Evolutionary conservation across 64 coral and sea anemone species (phyloP).

Genomic region (Montipora efflorescens): DNA sequence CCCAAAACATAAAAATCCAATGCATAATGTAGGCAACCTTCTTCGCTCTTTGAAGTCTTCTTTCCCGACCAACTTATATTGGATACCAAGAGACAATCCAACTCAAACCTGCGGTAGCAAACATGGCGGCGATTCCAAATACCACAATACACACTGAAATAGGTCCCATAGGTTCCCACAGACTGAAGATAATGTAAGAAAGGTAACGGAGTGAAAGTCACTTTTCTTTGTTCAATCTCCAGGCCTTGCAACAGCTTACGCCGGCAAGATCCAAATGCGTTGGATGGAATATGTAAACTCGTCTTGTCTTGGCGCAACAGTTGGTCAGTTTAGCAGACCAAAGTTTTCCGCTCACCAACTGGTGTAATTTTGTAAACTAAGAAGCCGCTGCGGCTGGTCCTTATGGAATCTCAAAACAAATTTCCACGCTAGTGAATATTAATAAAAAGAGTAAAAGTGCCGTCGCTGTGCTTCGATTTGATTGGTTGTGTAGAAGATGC

Average conservation of each 20-base stretch:
- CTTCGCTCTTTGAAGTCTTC: too few species aligned
- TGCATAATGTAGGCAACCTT: not conserved
- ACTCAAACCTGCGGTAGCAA: slow-evolving; percentile 84
- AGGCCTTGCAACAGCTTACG: not conserved
- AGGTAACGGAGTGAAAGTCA: not conserved
- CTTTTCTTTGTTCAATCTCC: not conserved
- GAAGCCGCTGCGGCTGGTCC: not conserved
- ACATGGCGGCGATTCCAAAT: slow-evolving; percentile 66
- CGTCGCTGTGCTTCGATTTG: not conserved
- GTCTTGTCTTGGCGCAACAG: not conserved
- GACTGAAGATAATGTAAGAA: not conserved
- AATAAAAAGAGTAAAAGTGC: slow-evolving; percentile 2
- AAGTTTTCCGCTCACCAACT: not conserved
- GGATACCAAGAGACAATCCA: slow-evolving; percentile 97
- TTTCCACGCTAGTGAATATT: slow-evolving; percentile 51
- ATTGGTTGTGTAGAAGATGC: not conserved
- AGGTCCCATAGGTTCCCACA: slow-evolving; percentile 35
- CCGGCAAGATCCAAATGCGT: not conserved
- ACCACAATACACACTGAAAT: slow-evolving; percentile 72
- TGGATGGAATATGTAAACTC: not conserved
- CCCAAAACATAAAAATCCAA: not conserved
- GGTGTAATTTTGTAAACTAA: slow-evolving; percentile 30
- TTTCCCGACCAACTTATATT: not conserved
- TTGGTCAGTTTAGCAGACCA: not conserved
- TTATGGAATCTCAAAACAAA: not conserved